phyloP scores from a whole-genome alignment of 2,888 invertebrate species.

The Lissocephala sabroskyi region DNA sequence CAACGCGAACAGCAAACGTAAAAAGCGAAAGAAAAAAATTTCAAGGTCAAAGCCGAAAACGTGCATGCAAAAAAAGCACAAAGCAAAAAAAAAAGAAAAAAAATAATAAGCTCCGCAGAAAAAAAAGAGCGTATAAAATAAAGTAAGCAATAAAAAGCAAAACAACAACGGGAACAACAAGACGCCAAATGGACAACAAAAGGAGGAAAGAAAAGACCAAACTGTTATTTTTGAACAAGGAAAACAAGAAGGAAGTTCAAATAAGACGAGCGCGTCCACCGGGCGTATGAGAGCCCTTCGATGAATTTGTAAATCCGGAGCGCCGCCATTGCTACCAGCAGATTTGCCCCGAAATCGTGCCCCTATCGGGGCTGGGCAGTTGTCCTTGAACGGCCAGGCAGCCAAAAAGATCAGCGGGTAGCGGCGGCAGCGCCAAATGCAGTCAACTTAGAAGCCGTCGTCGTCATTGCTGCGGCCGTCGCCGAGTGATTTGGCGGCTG shows the following conservation, averaged over 20 bases:
- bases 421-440: constrained; percentile 33
- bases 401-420: constrained; percentile 39
- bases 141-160: constrained; percentile 32
- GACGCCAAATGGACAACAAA: constrained; percentile 1
- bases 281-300: too few species aligned
- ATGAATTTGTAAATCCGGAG: too few species aligned
- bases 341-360: too few species aligned
- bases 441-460: constrained; percentile 47
- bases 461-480: constrained; percentile 15
- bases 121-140: constrained; percentile 32
- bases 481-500: too few species aligned
- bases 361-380: constrained; percentile 44
- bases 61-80: constrained; percentile 62
- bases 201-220: constrained; percentile 4
- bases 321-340: too few species aligned
- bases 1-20: constrained; percentile 38
- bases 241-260: constrained; percentile 6
- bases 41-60: constrained; percentile 63
- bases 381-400: constrained; percentile 53
- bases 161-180: constrained; percentile 16
- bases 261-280: too few species aligned
- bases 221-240: too few species aligned
- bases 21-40: constrained; percentile 53
- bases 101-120: neutral
- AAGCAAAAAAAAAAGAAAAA: constrained; percentile 20